These are phyloP conservation scores for Thymallus thymallus DNA, from an alignment of 2,113 vertebrate genomes.

Conservation along the genomic window DNA sequence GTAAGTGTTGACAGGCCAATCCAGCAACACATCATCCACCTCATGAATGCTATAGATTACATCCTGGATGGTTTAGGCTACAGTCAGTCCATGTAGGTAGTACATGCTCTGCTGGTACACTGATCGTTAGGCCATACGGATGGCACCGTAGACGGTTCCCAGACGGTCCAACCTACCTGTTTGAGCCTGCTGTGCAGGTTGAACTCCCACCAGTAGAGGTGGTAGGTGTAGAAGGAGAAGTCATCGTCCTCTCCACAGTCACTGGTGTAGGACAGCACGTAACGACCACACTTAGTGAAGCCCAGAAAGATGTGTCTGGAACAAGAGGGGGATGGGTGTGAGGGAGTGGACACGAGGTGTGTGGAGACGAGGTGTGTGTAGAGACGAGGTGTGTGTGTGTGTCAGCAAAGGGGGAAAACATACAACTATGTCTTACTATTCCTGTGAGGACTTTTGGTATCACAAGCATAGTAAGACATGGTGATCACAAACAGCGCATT, in stretches of 20 bases:
- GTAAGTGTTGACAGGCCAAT: too few species aligned
- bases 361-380: neutral
- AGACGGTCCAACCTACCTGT: slow-evolving; percentile 75
- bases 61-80: neutral
- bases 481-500: too few species aligned
- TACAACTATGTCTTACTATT: too few species aligned
- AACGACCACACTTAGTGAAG: slow-evolving; percentile 92
- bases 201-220: slow-evolving; percentile 96
- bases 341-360: too few species aligned
- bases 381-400: neutral
- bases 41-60: neutral
- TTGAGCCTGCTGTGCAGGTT: slow-evolving; percentile 90
- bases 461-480: too few species aligned
- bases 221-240: slow-evolving; percentile 88
- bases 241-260: slow-evolving; percentile 87
- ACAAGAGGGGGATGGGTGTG: slow-evolving; percentile 2
- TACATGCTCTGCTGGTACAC: too few species aligned
- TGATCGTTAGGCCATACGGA: too few species aligned
- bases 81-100: neutral
- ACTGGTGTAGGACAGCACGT: slow-evolving; percentile 92
- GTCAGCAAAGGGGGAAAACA: too few species aligned
- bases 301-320: slow-evolving; percentile 92
- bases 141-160: too few species aligned
- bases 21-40: too few species aligned
- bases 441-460: too few species aligned